Evolutionary conservation across 2,888 invertebrate species (phyloP).

Genomic region (Anodontia alba): DNA sequence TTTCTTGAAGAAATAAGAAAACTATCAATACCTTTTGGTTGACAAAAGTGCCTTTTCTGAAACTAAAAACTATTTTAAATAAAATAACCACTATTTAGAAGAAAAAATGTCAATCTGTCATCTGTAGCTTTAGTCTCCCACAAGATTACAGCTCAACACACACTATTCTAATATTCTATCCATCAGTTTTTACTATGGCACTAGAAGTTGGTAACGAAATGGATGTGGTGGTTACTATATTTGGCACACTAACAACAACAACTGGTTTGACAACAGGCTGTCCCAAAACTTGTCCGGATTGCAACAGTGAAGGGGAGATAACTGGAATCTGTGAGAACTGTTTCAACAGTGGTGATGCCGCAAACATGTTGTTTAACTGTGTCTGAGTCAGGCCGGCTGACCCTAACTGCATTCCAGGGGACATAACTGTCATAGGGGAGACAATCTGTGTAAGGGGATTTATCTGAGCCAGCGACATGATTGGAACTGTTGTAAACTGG

Average conservation of each 20-base stretch:
- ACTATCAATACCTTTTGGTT: too few relatives aligned
- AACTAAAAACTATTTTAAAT: too few relatives aligned
- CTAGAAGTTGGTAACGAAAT: slow-evolving; percentile 4
- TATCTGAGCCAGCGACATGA: slow-evolving; percentile 69
- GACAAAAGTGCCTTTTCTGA: too few relatives aligned
- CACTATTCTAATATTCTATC: not conserved
- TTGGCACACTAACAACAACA: slow-evolving; percentile 51
- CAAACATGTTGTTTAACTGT: slow-evolving; percentile 63
- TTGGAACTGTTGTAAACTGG: slow-evolving; percentile 54
- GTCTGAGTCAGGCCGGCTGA: slow-evolving; percentile 55
- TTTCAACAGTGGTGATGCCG: slow-evolving; percentile 65
- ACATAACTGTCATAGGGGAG: slow-evolving; percentile 74
- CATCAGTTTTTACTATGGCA: not conserved
- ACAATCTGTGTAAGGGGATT: slow-evolving; percentile 69
- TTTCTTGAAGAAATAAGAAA: too few relatives aligned
- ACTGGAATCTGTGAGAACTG: slow-evolving; percentile 70
- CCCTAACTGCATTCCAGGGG: slow-evolving; percentile 65
- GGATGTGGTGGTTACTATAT: slow-evolving; percentile 37
- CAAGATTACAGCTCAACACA: too few relatives aligned
- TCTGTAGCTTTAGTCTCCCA: too few relatives aligned
- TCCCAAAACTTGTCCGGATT: slow-evolving; percentile 48
- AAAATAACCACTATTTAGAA: too few relatives aligned
- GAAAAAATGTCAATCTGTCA: too few relatives aligned
- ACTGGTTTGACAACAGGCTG: slow-evolving; percentile 50
- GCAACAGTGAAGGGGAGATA: slow-evolving; percentile 63